Percentiles rank a stretch among this genome's conserved stretches.
phyloP scores from a whole-genome alignment of 2,888 invertebrate genomes.

The Micropterix aruncella region DNA sequence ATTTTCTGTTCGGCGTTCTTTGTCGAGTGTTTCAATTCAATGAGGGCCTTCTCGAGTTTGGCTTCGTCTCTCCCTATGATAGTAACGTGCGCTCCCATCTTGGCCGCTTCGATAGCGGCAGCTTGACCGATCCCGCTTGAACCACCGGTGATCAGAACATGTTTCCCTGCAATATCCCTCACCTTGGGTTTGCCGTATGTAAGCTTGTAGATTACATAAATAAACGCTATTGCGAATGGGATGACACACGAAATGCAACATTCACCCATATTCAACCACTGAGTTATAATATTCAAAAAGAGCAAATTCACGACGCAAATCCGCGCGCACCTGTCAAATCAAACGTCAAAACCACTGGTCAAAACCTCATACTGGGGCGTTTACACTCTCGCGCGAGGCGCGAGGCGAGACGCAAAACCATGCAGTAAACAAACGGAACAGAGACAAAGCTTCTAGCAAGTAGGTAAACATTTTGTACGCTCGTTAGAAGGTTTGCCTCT shows the following conservation, averaged over 20 bases:
- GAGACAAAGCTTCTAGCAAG: too few species aligned
- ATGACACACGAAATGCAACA: background rate
- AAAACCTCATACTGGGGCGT: too few species aligned
- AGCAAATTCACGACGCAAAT: too few species aligned
- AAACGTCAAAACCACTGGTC: too few species aligned
- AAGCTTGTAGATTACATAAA: background rate
- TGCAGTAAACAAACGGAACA: too few species aligned
- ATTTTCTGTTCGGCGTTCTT: conserved; percentile 28
- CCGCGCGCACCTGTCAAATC: too few species aligned
- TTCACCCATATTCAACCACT: background rate
- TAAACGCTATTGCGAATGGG: background rate
- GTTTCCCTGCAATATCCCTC: conserved; percentile 29
- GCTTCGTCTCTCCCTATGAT: conserved; percentile 72
- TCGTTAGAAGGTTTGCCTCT: too few species aligned
- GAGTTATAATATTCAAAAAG: too few species aligned
- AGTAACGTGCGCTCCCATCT: conserved; percentile 77
- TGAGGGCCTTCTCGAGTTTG: conserved; percentile 48
- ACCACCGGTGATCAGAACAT: conserved; percentile 78
- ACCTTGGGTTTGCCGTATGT: background rate
- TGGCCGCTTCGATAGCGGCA: conserved; percentile 62
- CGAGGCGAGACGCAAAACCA: too few species aligned
- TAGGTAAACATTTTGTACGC: too few species aligned
- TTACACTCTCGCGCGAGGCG: too few species aligned
- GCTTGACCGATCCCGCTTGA: conserved; percentile 92
- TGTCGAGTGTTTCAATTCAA: conserved; percentile 31